A percentile compares a stretch with the other conserved stretches of the same genome.
These are phyloP conservation scores for Heliconius charithonia DNA, from an alignment of 2,888 invertebrate species.

Conservation along the genomic window DNA sequence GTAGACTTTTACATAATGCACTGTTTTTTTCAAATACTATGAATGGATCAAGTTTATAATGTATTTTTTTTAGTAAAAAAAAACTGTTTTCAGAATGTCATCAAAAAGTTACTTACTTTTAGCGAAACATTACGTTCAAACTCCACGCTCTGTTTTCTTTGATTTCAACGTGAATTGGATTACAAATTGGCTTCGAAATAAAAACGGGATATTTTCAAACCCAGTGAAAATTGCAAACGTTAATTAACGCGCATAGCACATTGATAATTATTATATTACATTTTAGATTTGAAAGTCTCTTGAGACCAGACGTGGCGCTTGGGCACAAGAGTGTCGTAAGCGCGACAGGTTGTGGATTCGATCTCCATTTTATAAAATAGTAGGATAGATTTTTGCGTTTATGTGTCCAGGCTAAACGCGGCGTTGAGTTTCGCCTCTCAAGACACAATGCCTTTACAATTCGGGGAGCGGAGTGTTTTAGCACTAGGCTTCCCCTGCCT, in stretches of 20 bases:
- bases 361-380: no score
- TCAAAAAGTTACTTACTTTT: conserved; percentile 18
- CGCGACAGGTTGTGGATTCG: no score
- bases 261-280: conserved; percentile 12
- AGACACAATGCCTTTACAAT: no score
- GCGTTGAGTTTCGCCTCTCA: no score
- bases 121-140: conserved; percentile 26
- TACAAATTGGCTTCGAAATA: conserved; percentile 33
- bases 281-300: neutral
- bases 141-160: conserved; percentile 32
- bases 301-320: neutral
- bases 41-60: neutral
- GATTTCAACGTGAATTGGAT: conserved; percentile 34
- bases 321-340: no score
- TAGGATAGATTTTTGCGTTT: no score
- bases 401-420: no score
- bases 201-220: conserved; percentile 28
- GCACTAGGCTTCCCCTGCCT: no score
- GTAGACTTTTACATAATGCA: neutral
- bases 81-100: neutral
- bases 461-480: no score
- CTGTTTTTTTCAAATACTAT: neutral
- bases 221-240: conserved; percentile 18
- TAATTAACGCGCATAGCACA: conserved; percentile 6
- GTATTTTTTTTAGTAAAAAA: neutral